These are phyloP conservation scores for Branchellion lobata DNA, from an alignment of 2,888 invertebrate species.

Conservation along the genomic window DNA sequence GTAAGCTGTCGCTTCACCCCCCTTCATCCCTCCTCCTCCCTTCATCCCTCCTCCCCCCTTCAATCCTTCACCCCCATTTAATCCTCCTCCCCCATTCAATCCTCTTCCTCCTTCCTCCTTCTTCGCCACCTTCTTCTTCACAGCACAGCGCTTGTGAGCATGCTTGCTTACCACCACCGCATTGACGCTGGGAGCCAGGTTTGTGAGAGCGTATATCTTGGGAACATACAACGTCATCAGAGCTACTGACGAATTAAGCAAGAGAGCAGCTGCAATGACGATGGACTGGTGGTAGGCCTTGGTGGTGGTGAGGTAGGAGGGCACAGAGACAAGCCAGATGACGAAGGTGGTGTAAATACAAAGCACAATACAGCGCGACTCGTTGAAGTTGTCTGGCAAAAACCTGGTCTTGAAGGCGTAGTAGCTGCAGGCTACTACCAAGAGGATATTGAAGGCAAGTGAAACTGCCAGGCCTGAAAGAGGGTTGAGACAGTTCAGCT, in stretches of 20 bases:
- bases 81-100: no score
- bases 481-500: constrained; percentile 54
- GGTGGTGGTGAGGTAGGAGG: constrained; percentile 54
- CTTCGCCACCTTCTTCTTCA: not conserved
- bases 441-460: constrained; percentile 54
- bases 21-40: no score
- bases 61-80: no score
- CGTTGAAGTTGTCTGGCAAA: constrained; percentile 56
- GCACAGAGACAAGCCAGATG: constrained; percentile 56
- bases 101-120: no score
- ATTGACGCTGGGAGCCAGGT: no score
- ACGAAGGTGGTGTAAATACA: constrained; percentile 56
- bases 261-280: constrained; percentile 52
- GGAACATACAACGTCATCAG: constrained; percentile 53
- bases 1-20: no score
- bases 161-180: not conserved
- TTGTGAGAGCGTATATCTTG: constrained; percentile 53
- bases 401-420: constrained; percentile 54
- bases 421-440: constrained; percentile 54
- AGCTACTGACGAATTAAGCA: constrained; percentile 53
- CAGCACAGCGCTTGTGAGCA: not conserved
- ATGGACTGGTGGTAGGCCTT: constrained; percentile 51
- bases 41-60: no score
- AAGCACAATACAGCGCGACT: constrained; percentile 55
- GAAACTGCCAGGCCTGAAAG: constrained; percentile 53